Evolutionary conservation across 2,888 invertebrate genomes (phyloP).

Genomic region (Eumacrocentrus americanus): DNA sequence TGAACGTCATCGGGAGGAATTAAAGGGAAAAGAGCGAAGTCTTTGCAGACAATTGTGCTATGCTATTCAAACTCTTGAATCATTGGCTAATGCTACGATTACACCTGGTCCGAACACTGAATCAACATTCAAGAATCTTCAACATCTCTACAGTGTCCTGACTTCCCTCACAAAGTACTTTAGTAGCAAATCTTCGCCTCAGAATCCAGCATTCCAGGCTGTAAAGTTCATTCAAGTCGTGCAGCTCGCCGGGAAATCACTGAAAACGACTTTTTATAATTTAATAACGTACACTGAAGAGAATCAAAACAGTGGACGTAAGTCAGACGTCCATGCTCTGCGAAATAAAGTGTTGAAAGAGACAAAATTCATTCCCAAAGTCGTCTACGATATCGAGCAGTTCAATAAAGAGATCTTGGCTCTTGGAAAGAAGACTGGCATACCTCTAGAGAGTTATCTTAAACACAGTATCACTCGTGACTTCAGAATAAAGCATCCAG

Average conservation of each 20-base stretch:
- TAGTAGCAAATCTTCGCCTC: slow-evolving; percentile 61
- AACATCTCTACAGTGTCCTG: slow-evolving; percentile 65
- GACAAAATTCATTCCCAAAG: slow-evolving; percentile 69
- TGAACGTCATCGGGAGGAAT: slow-evolving; percentile 57
- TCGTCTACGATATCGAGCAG: slow-evolving; percentile 71
- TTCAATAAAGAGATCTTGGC: slow-evolving; percentile 68
- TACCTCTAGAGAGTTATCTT: slow-evolving; percentile 62
- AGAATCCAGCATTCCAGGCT: slow-evolving; percentile 63
- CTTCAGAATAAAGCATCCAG: slow-evolving; percentile 67
- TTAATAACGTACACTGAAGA: slow-evolving; percentile 67
- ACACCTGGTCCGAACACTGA: slow-evolving; percentile 66
- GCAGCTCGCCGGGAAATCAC: slow-evolving; percentile 67
- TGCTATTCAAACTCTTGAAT: slow-evolving; percentile 64
- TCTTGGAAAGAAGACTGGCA: slow-evolving; percentile 67
- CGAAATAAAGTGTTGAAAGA: slow-evolving; percentile 67
- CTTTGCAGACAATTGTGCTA: slow-evolving; percentile 68
- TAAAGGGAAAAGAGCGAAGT: slow-evolving; percentile 65
- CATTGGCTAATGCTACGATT: slow-evolving; percentile 63
- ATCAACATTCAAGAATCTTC: slow-evolving; percentile 65
- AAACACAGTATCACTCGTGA: slow-evolving; percentile 71
- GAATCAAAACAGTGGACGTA: slow-evolving; percentile 51
- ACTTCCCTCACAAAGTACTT: slow-evolving; percentile 69
- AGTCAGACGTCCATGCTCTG: slow-evolving; percentile 59
- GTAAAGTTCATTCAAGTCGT: slow-evolving; percentile 57
- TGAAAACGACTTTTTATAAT: slow-evolving; percentile 66